Percentiles rank a stretch among this genome's conserved stretches.
Conservation (phyloP, 1,140 invertebrate species). For the Seison nebaliae region DNA sequence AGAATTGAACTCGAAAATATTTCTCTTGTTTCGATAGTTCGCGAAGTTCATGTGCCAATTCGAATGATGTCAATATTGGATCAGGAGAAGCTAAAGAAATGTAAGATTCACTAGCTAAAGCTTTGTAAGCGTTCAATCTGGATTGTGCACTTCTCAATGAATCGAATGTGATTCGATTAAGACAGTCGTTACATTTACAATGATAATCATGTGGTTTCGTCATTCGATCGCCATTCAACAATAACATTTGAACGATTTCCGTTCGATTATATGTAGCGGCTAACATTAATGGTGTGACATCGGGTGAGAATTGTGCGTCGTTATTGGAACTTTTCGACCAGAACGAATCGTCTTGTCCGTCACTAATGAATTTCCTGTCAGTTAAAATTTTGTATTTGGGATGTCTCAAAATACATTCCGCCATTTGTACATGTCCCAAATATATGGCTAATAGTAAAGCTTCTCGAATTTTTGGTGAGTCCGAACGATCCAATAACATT, state of each 20-base stretch:
- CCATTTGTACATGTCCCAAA: conserved; percentile 23
- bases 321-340: conserved; percentile 9
- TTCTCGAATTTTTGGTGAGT: conserved; percentile 21
- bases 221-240: conserved; percentile 23
- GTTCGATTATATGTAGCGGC: conserved; percentile 21
- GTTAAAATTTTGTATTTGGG: conserved; percentile 17
- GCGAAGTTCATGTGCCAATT: conserved; percentile 33
- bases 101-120: conserved; percentile 31
- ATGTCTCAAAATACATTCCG: conserved; percentile 23
- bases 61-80: conserved; percentile 39
- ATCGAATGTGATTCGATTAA: conserved; percentile 28
- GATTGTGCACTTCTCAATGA: conserved; percentile 19
- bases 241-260: conserved; percentile 21
- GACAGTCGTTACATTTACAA: conserved; percentile 34
- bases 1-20: conserved; percentile 8
- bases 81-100: conserved; percentile 38
- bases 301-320: conserved; percentile 19
- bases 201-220: conserved; percentile 34
- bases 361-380: conserved; percentile 10
- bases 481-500: conserved; percentile 20
- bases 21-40: conserved; percentile 10
- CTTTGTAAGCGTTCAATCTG: conserved; percentile 23
- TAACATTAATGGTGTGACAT: conserved; percentile 21
- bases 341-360: conserved; percentile 6
- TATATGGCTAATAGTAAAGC: conserved; percentile 24